Evolutionary conservation across 2,888 invertebrate species (phyloP).

Genomic region (Phengaris arion): DNA sequence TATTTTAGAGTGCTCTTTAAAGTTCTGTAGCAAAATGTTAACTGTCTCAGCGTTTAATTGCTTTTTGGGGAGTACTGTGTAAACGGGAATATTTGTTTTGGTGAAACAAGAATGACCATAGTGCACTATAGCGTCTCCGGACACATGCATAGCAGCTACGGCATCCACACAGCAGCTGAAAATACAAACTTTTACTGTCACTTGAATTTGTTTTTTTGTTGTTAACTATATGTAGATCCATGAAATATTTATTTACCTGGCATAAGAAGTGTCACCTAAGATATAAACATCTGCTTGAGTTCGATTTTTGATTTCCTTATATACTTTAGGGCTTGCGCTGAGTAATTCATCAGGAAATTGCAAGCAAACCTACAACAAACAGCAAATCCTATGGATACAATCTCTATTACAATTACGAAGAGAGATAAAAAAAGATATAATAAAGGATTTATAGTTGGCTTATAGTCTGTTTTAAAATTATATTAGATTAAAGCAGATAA

Average conservation of each 20-base stretch:
- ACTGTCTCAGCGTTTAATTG: conserved; percentile 72
- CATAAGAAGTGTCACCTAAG: conserved; percentile 94
- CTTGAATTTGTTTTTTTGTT: neutral
- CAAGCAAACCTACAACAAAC: conserved; percentile 85
- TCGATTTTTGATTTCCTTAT: conserved; percentile 73
- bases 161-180: conserved; percentile 93
- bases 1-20: conserved; percentile 55
- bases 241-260: conserved; percentile 76
- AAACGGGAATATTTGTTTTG: conserved; percentile 86
- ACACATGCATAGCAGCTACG: conserved; percentile 92
- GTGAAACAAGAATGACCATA: conserved; percentile 95
- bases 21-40: conserved; percentile 45
- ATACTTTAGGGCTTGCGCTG: conserved; percentile 83
- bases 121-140: conserved; percentile 92
- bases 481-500: neutral
- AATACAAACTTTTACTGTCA: conserved; percentile 28
- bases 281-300: conserved; percentile 83
- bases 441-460: too few species aligned
- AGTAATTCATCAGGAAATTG: conserved; percentile 94
- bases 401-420: too few species aligned
- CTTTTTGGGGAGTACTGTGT: conserved; percentile 84
- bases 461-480: too few species aligned
- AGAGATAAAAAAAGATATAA: too few species aligned
- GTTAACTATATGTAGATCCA: neutral
- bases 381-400: neutral